Evolutionary conservation across 2,113 vertebrate species (phyloP).

Genomic region (Cephalopterus ornatus): DNA sequence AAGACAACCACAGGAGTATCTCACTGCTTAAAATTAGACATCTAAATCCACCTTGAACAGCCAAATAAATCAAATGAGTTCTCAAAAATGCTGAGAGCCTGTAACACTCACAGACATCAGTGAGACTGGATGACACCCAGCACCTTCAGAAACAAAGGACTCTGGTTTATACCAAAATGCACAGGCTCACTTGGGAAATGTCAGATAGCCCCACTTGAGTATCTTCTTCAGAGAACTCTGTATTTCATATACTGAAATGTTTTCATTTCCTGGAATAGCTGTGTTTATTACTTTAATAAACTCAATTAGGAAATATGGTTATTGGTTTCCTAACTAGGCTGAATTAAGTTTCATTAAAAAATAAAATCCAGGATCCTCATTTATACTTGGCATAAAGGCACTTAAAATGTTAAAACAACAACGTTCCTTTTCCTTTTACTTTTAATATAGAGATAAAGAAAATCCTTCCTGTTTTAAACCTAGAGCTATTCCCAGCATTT

Average conservation of each 20-base stretch:
- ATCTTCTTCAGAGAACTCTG: neutral
- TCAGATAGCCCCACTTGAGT: neutral
- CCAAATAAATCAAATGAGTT: neutral
- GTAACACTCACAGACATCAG: neutral
- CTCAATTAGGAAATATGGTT: conserved; percentile 37
- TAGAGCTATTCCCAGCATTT: neutral
- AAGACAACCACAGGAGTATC: neutral
- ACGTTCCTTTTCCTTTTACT: neutral
- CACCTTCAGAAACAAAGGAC: neutral
- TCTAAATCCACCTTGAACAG: neutral
- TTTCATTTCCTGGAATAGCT: conserved; percentile 49
- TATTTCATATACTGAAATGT: conserved; percentile 20
- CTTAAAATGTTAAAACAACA: conserved; percentile 3
- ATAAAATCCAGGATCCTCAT: conserved; percentile 19
- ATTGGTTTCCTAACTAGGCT: conserved; percentile 47
- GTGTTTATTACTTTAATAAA: conserved; percentile 64
- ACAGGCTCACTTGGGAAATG: neutral
- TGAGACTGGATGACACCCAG: accelerated
- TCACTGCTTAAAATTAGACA: neutral
- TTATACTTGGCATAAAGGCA: neutral
- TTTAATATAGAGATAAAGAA: neutral
- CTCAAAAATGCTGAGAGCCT: neutral
- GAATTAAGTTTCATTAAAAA: conserved; percentile 54
- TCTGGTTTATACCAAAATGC: neutral
- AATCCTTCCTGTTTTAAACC: conserved; percentile 10